Base-by-base conservation (phyloP, 2,113 vertebrate genomes). In the Cichladusa arquata region DNA sequence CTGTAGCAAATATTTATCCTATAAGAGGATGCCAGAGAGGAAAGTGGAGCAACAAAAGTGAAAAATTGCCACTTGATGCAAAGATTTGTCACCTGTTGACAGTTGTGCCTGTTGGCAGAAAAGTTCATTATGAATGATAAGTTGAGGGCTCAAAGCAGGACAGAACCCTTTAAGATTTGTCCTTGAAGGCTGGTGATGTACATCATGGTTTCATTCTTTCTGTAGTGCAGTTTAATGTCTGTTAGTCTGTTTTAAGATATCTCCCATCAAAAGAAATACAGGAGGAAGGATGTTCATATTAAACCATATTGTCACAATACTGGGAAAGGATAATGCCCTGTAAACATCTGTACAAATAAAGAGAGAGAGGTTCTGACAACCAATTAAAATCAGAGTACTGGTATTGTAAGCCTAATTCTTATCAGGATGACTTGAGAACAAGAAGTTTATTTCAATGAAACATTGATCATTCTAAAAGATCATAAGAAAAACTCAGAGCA, bases 71-170 rank as follows among this genome's bases (percentile, higher is more conserved):
- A 60, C 45, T 81, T 66, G 64, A 34, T 92, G 48, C 64, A 79
- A 95, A 70, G 90, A 96, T 96, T 97, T 97, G 85, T 98, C 77
- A 96, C 89, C 64, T 92, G 77, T 88, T 96, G 93, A 81, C 81
- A 96, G 90, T 47, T 95, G 81, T 90, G 92, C 80, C 91, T 97
- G 48, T 83, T 97, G 79, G 95, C 84, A 93, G 97, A 96, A 91
- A 97, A 93, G 83, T 96, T 96, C 91, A 94, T 97, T 97, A 87
- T 94, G 77, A 97, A 90, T 96, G 73, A 88, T 95, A 96, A 95
- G 77, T 56, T 95, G 77, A 85, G 79, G 47, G 48, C 67, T 92
- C 69, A 79, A 94, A 92, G 47, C 25, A 93, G 88, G 73, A 56
- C 54, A 92, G 71, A 95, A 87, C 17, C 56, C 92, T 96, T 86